These are phyloP conservation scores for Peribatodes rhomboidaria DNA, from an alignment of 2,888 invertebrate genomes.

Conservation along the genomic window DNA sequence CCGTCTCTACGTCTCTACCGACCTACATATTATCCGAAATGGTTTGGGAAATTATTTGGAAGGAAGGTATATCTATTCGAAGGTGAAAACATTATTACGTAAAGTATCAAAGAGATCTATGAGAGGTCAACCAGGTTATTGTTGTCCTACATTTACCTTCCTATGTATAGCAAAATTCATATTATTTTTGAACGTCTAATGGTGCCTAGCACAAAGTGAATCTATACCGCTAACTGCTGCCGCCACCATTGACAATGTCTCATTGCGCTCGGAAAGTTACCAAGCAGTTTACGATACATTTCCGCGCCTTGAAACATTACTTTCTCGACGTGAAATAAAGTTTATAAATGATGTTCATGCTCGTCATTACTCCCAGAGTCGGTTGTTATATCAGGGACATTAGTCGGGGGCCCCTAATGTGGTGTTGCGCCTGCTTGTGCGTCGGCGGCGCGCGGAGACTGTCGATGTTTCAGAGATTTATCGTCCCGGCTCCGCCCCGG, in stretches of 20 bases:
- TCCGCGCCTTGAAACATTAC: constrained; percentile 42
- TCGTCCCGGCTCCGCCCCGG: constrained; percentile 61
- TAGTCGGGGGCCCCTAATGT: constrained; percentile 67
- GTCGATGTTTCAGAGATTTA: constrained; percentile 74
- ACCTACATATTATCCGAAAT: constrained; percentile 54
- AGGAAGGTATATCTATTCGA: neutral
- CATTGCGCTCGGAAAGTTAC: constrained; percentile 25
- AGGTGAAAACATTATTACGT: neutral
- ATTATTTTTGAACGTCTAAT: neutral
- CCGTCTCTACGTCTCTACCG: constrained; percentile 48
- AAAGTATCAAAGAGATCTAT: no score
- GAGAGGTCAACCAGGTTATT: no score
- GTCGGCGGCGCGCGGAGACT: constrained; percentile 60
- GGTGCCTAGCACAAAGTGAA: constrained; percentile 5
- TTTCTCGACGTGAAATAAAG: constrained; percentile 45
- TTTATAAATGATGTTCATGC: constrained; percentile 50
- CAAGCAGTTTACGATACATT: constrained; percentile 43
- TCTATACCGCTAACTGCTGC: constrained; percentile 21
- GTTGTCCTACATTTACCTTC: no score
- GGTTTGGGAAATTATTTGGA: constrained; percentile 32
- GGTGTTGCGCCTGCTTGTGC: constrained; percentile 61
- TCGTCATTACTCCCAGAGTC: constrained; percentile 50
- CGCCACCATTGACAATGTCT: constrained; percentile 28
- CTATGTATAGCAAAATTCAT: neutral
- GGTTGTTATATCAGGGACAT: constrained; percentile 66